Evolutionary conservation across 2,888 invertebrate genomes (phyloP), one percentile per base, ranked within the genome.

Genomic region (Drosophila niveifrons): DNA sequence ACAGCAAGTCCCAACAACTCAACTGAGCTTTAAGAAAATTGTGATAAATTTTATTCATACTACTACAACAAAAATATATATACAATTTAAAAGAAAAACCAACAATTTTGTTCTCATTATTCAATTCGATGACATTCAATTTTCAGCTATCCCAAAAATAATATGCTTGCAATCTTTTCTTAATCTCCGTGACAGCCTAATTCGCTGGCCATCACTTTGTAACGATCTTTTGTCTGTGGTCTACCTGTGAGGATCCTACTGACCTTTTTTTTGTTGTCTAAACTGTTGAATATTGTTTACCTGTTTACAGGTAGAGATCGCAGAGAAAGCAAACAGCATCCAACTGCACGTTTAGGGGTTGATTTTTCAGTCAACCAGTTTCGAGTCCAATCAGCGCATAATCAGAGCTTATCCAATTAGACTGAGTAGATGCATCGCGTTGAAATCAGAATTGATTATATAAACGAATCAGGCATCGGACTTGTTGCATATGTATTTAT

Each of bases 11-110:
- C 87, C 72, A 66, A 67, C 39, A 58, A 58, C 72, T 71, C 68
- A 62, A 73, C 66, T 75, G 72, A 86, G 86, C 86, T 86, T 86
- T 86, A 86, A 41, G 62, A 85, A 73, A 89, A 87, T 89, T 86
- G 86, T 86, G 86, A 86, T 86, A 89, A 23, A 76, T 87, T 84
- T 84, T 78, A 78, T 44, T 59, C 46, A 63, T 68, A 82, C 48
- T 72, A 74, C 31, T 75, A 79, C 71, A 85, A 78, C 23, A 23
- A 63, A 77, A 78, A 87, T 68, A 66, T 58, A 62, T 61, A 52
- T 61, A 70, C 65, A 66, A 68, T 74, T 80, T 58, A 62, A 43
- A 77, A 72, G 46, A 50, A 72, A 56, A 61, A 64, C 62, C 17
- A 34, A 31, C 43, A 9, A 51, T 34, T 13, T 69, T 62, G 55